Base-by-base conservation (phyloP, 2,113 vertebrate genomes). In the Mastomys coucha region DNA sequence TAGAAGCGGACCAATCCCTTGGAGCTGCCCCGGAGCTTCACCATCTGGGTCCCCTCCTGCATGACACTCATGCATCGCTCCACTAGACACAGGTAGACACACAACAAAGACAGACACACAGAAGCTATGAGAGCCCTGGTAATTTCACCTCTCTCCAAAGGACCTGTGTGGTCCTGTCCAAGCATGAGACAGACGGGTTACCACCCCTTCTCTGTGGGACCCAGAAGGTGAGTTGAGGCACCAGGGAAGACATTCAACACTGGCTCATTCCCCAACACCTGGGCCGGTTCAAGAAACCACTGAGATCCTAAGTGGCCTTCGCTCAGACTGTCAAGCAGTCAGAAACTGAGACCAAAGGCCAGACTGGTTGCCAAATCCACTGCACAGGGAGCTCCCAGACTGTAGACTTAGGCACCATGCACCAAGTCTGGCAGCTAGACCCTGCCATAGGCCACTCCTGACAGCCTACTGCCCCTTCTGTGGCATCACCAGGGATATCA, bases 21-120 rank as follows among this genome's bases (percentile, higher is more conserved):
- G 98, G 99, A 99, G 67, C 99, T 97, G 0, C 99, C 99, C 0
- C 99, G 99, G 6, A 99, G 99, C 95, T 99, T 99, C 98, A 99
- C 99, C 99, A 99, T 99, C 98, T 99, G 99, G 28, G 99, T 99
- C 5, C 99, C 99, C 0, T 98, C 98, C 97, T 99, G 99, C 99
- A 99, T 99, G 98, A 98, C 98, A 81, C 98, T 99, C 99, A 99
- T 99, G 87, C 99, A 99, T 98, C 99, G 99, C 98, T 99, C 99
- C 99, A 99, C 99, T 99, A 97, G 7, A 58, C n/a, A 2, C 0
- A 0, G 11, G 12, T 8, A 5, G 12, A 31, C 51, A 89, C 39
- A 89, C 0, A 11, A 84, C 9, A 77, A 33, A 65, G 60, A 91
- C 0, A 70, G 60, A 91, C 7, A 70, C 73, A 58, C 36, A 28